Conservation (phyloP, 1,140 invertebrate genomes). For the Samia ricini region DNA sequence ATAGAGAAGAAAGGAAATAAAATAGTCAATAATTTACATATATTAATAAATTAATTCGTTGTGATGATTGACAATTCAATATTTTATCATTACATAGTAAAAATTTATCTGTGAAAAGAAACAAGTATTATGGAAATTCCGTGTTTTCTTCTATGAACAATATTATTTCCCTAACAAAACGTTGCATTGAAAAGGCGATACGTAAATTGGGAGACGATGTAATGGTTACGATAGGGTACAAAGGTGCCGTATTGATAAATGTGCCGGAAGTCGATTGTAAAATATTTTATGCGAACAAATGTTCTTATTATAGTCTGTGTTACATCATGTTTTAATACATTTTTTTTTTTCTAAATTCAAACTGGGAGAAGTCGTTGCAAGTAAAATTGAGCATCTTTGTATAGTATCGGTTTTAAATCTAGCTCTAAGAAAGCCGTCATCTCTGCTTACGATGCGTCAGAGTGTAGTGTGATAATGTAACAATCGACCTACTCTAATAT, state of each 20-base stretch:
- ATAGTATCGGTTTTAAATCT: too few species aligned
- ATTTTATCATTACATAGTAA: too few species aligned
- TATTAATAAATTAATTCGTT: too few species aligned
- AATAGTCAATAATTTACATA: too few species aligned
- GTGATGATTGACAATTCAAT: too few species aligned
- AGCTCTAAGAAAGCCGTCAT: too few species aligned
- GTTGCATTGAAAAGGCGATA: neutral
- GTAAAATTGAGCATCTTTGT: neutral
- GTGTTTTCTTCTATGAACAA: neutral
- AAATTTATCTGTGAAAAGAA: too few species aligned
- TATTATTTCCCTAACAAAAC: conserved; percentile 1
- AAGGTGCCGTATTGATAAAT: neutral
- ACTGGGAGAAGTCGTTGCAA: neutral
- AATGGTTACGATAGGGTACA: neutral
- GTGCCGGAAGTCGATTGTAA: neutral
- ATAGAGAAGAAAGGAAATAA: too few species aligned
- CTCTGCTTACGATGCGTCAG: too few species aligned
- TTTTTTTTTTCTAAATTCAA: neutral
- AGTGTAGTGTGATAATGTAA: too few species aligned
- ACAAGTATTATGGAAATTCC: neutral
- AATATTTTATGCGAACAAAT: neutral
- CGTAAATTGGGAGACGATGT: neutral
- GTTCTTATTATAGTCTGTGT: neutral
- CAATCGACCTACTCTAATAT: too few species aligned
- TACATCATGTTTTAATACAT: neutral